Percentiles rank a stretch among this genome's conserved stretches.
phyloP scores from a whole-genome alignment of 64 coral and sea anemone genomes.

The Trachythela sp. region DNA sequence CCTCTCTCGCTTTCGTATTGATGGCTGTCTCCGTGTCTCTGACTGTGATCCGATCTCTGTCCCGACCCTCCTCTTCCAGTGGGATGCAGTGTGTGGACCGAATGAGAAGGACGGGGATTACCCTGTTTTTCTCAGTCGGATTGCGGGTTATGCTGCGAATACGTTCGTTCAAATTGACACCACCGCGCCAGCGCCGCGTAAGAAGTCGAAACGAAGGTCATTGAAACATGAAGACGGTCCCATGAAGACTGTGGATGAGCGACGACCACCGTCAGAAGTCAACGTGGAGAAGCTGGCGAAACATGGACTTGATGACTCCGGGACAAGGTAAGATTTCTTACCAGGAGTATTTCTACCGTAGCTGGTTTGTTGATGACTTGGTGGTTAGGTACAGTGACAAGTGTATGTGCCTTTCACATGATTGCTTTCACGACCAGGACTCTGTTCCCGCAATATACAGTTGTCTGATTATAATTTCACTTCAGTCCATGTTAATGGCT shows the following conservation, averaged over 20 bases:
- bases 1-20: conserved; percentile 55
- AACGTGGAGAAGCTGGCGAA: neutral
- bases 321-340: neutral
- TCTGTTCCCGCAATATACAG: too few relatives aligned
- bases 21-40: conserved; percentile 70
- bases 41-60: conserved; percentile 67
- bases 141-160: conserved; percentile 32
- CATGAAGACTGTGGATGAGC: conserved; percentile 21
- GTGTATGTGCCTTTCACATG: too few relatives aligned
- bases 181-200: conserved; percentile 69
- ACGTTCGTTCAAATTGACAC: conserved; percentile 96
- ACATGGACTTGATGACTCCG: neutral
- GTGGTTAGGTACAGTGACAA: too few relatives aligned
- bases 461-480: too few relatives aligned
- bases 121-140: conserved; percentile 51
- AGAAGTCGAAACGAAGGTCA: conserved; percentile 69
- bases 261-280: neutral
- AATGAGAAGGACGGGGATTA: conserved; percentile 70
- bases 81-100: conserved; percentile 79
- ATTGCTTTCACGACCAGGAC: too few relatives aligned
- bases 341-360: too few relatives aligned
- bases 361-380: neutral
- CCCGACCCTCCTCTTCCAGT: conserved; percentile 81
- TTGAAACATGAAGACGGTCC: conserved; percentile 55
- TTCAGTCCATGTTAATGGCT: too few relatives aligned